Evolutionary conservation across 2,113 vertebrate species (phyloP), one percentile per base, ranked within the genome.

Genomic region (Chrysochloris asiatica): DNA sequence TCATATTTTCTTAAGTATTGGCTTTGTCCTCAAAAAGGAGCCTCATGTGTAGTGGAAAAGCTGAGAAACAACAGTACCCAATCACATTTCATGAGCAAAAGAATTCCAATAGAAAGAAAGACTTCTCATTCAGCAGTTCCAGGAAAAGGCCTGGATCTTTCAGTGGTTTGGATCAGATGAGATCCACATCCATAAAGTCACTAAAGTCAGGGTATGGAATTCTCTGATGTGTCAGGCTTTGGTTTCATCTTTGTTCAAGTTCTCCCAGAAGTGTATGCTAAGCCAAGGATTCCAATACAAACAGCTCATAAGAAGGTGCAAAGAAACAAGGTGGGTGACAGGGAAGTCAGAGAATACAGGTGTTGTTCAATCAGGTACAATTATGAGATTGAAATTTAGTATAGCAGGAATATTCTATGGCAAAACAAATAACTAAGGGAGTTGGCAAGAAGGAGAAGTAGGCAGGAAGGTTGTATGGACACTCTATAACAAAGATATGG

Each of bases 251-350:
- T 83, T 65, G 24, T 52, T 87, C 22, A 22, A 19, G 4, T 76
- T 84, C n/a, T 36, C 43, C 33, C 4, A 54, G 45, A 47, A 72
- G 30, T n/a, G 86, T 50, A 63, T 43, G 6, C 47, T 38, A 26
- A 83, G 43, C 54, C 38, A 79, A 21, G 2, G 54, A 84, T 89
- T 84, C 89, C 54, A 82, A 47, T 43, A 61, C 89, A 89, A 91
- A 95, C 9, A 47, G 36, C n/a, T 79, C 63, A 48, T 48, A 91
- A n/a, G 33, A 92, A 84, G 80, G 73, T 93, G 6, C 48, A 92
- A 75, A 24, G 69, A 76, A 52, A 45, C 41, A n/a, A 91, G 86
- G 61, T 92, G 43, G 13, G n/a, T 56, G 36, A 88, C 13, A 83
- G 36, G 11, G 59, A 95, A 94, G 30, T 82, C 50, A 88, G 45